phyloP scores from a whole-genome alignment of 1,140 invertebrate genomes.

The Drosophila insularis region DNA sequence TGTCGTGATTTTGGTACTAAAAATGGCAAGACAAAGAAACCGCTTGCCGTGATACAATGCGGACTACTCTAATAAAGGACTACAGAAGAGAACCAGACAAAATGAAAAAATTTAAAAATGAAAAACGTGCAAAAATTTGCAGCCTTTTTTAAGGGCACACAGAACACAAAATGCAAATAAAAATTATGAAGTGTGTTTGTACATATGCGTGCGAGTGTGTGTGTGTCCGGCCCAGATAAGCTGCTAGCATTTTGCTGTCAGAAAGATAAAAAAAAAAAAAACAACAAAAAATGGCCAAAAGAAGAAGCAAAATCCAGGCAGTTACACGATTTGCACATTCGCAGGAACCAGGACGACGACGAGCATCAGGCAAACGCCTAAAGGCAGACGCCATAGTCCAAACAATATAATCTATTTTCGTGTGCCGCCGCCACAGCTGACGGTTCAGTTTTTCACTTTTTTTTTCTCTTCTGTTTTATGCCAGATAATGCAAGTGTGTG shows the following conservation, averaged over 20 bases:
- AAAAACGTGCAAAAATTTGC: constrained; percentile 38
- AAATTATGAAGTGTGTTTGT: constrained; percentile 65
- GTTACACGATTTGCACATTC: constrained; percentile 67
- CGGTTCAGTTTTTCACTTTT: constrained; percentile 42
- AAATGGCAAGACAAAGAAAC: constrained; percentile 52
- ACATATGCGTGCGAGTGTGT: constrained; percentile 9
- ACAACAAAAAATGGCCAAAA: constrained; percentile 1
- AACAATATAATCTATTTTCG: constrained; percentile 78
- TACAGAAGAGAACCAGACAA: constrained; percentile 21
- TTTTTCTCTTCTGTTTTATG: constrained; percentile 22
- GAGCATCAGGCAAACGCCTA: constrained; percentile 57
- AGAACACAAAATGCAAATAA: constrained; percentile 50
- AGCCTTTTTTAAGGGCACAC: constrained; percentile 42
- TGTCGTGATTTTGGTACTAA: constrained; percentile 61
- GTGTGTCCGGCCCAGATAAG: constrained; percentile 67
- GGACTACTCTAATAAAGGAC: constrained; percentile 52
- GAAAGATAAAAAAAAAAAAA: constrained; percentile 24
- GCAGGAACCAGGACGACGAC: constrained; percentile 4
- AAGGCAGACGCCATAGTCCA: constrained; percentile 66
- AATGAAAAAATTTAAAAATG: not conserved
- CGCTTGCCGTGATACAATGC: constrained; percentile 53
- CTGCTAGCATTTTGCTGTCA: constrained; percentile 62
- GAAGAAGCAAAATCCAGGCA: constrained; percentile 6
- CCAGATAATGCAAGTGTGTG: constrained; percentile 50
- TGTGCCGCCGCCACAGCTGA: constrained; percentile 36